Evolutionary conservation across 2,113 vertebrate species (phyloP).

Genomic region (Toxotes jaculatrix): DNA sequence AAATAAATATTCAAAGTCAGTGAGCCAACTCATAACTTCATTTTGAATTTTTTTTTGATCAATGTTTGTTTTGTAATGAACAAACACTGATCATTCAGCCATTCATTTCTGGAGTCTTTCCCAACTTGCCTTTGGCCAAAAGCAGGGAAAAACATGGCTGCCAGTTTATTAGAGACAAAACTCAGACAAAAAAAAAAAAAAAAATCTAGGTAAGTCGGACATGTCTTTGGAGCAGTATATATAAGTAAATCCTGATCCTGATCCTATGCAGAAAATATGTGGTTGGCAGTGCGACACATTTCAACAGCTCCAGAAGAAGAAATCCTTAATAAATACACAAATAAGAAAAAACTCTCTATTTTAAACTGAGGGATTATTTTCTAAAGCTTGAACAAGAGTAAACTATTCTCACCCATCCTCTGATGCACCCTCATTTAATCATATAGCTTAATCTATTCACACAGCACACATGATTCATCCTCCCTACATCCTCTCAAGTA

Average conservation of each 20-base stretch:
- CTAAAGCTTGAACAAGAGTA: neutral
- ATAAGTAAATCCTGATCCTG: conserved; percentile 4
- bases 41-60: neutral
- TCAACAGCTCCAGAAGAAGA: neutral
- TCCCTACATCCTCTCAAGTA: conserved; percentile 12
- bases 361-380: neutral
- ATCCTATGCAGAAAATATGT: neutral
- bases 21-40: neutral
- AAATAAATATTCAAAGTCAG: neutral
- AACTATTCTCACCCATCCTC: neutral
- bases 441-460: conserved; percentile 7
- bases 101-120: neutral
- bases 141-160: neutral
- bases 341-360: neutral
- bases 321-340: conserved; percentile 3
- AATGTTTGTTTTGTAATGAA: too few species aligned
- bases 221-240: neutral
- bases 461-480: neutral
- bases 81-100: too few species aligned
- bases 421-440: conserved; percentile 27
- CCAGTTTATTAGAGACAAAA: neutral
- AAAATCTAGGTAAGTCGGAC: too few species aligned
- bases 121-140: conserved; percentile 3
- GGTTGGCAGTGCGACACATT: neutral
- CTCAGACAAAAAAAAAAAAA: too few species aligned